Percentiles rank a stretch among this genome's conserved stretches.
Conservation (phyloP, 2,888 invertebrate species). For the Erebia aethiops region DNA sequence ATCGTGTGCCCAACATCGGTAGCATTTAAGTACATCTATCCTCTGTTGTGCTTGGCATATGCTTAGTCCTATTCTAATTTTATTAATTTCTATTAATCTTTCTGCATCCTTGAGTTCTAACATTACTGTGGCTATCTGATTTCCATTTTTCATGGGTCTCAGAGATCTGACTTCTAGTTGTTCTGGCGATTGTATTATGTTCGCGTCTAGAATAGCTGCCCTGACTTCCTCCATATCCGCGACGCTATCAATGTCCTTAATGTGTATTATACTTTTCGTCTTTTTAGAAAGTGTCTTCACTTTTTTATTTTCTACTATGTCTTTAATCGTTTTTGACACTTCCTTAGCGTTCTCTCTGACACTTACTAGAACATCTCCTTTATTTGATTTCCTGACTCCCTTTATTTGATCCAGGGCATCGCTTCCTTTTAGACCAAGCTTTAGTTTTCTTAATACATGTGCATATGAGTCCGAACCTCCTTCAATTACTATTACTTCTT, state of each 20-base stretch:
- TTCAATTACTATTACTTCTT: conserved; percentile 4
- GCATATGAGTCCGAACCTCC: conserved; percentile 1
- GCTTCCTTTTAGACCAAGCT: not conserved
- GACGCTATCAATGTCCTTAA: not conserved
- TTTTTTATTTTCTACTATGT: not conserved
- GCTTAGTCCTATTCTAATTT: not conserved
- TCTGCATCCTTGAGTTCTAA: not conserved
- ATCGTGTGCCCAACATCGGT: not conserved
- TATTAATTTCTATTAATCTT: not conserved
- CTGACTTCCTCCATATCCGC: conserved; percentile 1
- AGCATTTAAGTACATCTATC: not conserved
- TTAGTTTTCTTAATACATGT: not conserved
- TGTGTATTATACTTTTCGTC: not conserved
- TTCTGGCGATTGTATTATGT: not conserved
- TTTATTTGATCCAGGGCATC: not conserved
- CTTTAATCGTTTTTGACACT: conserved; percentile 1
- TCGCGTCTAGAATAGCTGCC: not conserved
- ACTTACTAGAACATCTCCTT: not conserved
- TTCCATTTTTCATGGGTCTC: too few species aligned
- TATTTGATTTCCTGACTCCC: conserved; percentile 4
- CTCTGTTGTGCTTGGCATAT: not conserved
- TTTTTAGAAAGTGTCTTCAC: not conserved
- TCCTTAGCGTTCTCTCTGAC: not conserved
- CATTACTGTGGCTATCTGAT: not conserved
- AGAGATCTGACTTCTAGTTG: too few species aligned